These are phyloP conservation scores for Lophius piscatorius DNA, from an alignment of 2,113 vertebrate genomes.

Conservation along the genomic window DNA sequence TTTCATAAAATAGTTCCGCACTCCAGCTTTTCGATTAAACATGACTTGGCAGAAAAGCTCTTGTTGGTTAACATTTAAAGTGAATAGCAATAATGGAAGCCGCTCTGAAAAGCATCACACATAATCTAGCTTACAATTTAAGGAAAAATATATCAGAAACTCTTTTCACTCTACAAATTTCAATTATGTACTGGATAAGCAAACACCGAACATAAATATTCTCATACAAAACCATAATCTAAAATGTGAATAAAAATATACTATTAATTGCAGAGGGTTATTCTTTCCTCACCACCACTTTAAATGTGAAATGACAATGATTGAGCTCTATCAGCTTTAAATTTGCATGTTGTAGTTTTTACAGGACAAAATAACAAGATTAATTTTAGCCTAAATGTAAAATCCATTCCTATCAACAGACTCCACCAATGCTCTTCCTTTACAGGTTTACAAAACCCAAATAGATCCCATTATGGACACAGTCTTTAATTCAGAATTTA, in stretches of 20 bases:
- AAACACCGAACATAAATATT: constrained; percentile 2
- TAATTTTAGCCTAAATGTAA: too few species aligned
- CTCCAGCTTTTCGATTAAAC: constrained; percentile 24
- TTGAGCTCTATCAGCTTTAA: neutral
- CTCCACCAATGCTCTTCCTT: too few species aligned
- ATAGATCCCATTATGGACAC: too few species aligned
- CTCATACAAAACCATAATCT: neutral
- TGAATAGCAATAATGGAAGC: neutral
- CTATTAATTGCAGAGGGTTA: neutral
- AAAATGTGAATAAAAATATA: neutral
- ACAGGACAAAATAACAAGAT: neutral
- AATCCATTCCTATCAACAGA: too few species aligned
- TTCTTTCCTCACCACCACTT: constrained; percentile 40
- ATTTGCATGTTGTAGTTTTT: neutral
- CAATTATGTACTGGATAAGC: neutral
- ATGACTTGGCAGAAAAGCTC: constrained; percentile 39
- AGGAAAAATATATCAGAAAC: neutral
- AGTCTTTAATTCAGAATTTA: too few species aligned
- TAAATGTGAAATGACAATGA: constrained; percentile 72
- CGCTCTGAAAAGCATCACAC: constrained; percentile 1
- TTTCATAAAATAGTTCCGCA: neutral
- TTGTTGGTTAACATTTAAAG: neutral
- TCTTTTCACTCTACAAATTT: neutral
- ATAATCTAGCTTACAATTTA: neutral
- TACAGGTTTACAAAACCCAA: too few species aligned